Base-by-base conservation (phyloP, 1,140 invertebrate species). In the Bicyclus anynana region DNA sequence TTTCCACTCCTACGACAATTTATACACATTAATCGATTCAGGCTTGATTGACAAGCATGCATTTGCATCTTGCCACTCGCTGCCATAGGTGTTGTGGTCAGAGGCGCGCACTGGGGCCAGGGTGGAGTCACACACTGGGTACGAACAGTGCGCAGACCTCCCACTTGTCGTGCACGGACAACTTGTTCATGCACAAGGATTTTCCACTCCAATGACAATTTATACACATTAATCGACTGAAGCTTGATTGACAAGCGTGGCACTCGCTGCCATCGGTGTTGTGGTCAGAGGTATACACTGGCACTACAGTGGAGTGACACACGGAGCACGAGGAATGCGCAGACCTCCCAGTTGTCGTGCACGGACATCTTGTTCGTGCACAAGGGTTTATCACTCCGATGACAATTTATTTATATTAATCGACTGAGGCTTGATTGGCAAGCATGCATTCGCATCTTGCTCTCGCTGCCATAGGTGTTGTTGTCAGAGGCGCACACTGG, bases 401-500 rank as follows among this genome's bases (percentile, higher is more conserved):
- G 18, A 33, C 10, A 53, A 40, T 50, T 3, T 35, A 35, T 12
- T 35, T 35, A 12, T 12, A 35, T n/a, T n/a, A n/a, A n/a, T n/a
- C n/a, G n/a, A n/a, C 72, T 68, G 5, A 81, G 63, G 13, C 74
- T 71, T n/a, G 77, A 64, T 54, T 85, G 80, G 87, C 96, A 97
- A 5, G 94, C 93, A 74, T 96, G 94, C 67, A 93, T 91, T 60
- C 92, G 91, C 74, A 97, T 92, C 77, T 95, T 95, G 84, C 96
- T 97, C 74, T 94, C 93, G 89, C 96, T 97, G 59, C 93, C 92
- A 77, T 98, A 97, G 40, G 95, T 95, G 73, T 95, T 93, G 58
- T 95, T 95, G 80, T 98, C 95, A 35, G 93, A 92, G 12, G 95
- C 96, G 72, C 97, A 98, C 5, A 97, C 94, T 0, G 96, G 95